Base-by-base conservation (phyloP, 2,888 invertebrate species). In the Parelbella ahira region DNA sequence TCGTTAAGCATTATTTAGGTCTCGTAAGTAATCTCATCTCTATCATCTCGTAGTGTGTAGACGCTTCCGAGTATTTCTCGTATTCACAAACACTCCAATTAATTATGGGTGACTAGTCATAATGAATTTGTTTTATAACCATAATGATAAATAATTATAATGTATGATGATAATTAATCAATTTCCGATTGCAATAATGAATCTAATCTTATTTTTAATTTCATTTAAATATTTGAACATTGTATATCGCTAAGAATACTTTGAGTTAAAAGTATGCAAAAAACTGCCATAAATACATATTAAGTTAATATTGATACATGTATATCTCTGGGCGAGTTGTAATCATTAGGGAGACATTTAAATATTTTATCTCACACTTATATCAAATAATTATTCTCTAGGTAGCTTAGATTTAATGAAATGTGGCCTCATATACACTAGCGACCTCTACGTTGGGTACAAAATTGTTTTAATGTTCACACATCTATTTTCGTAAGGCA, bases 401-500 rank as follows among this genome's bases (percentile, higher is more conserved):
- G 24, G 13, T 41, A 39, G 24, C 30, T 24, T 41, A 33, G 41
- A 20, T 44, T 21, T 45, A 46, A 48, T 25, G 27, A 44, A 34
- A 37, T 29, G 77, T 72, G 71, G 68, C 75, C 75, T 73, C 67
- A 54, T 49, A 45, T 55, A 56, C 56, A 52, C 59, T 51, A 55
- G 63, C 58, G 60, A 67, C 60, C 63, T 56, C 61, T 52, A 65
- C 67, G 70, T 27, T 51, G 39, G 55, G 82, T 84, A 84, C 84
- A 84, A 84, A 84, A 60, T 60, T 61, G 58, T 63, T 61, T 63
- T 67, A 68, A 60, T 65, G 63, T 69, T 62, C 68, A 68, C 63
- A 67, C 59, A 65, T 79, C 72, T 84, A 84, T 86, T 84, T 82
- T 65, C 56, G 47, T 86, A 69, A 68, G 79, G 75, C 54, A 58